Evolutionary conservation across 2,888 invertebrate species (phyloP).

Genomic region (Atrina japonica): DNA sequence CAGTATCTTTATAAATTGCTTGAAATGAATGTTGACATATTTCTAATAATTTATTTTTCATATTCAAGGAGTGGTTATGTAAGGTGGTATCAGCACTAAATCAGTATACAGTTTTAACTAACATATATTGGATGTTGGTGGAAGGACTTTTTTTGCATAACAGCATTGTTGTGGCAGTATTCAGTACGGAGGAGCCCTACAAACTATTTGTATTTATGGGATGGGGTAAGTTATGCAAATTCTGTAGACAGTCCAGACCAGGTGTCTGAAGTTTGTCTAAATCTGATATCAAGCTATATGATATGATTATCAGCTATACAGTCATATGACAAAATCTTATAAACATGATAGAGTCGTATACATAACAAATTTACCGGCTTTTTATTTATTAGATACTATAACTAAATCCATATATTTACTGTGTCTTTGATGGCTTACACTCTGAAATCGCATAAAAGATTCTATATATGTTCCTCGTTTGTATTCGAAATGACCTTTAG

Average conservation of each 20-base stretch:
- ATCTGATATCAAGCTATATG: too few species aligned
- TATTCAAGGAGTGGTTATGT: conserved; percentile 83
- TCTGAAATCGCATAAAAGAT: too few species aligned
- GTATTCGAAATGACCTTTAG: too few species aligned
- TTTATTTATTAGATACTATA: too few species aligned
- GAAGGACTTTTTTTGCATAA: conserved; percentile 82
- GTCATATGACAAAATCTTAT: background rate
- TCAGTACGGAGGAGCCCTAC: conserved; percentile 83
- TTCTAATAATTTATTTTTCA: background rate
- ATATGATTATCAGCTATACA: background rate
- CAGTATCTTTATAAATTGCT: too few species aligned
- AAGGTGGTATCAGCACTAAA: conserved; percentile 82
- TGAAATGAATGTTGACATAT: background rate
- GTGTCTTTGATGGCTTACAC: too few species aligned
- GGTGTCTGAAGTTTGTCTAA: background rate
- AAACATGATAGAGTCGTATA: background rate
- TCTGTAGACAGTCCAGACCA: background rate
- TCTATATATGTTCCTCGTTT: too few species aligned
- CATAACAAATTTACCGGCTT: too few species aligned
- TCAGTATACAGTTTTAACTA: conserved; percentile 83
- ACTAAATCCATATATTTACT: too few species aligned
- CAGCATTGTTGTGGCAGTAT: conserved; percentile 83
- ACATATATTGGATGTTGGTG: conserved; percentile 84
- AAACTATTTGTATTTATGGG: conserved; percentile 83
- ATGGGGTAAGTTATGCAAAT: conserved; percentile 83